phyloP scores from a whole-genome alignment of 92 coral and sea anemone genomes.

The Metridium senile region DNA sequence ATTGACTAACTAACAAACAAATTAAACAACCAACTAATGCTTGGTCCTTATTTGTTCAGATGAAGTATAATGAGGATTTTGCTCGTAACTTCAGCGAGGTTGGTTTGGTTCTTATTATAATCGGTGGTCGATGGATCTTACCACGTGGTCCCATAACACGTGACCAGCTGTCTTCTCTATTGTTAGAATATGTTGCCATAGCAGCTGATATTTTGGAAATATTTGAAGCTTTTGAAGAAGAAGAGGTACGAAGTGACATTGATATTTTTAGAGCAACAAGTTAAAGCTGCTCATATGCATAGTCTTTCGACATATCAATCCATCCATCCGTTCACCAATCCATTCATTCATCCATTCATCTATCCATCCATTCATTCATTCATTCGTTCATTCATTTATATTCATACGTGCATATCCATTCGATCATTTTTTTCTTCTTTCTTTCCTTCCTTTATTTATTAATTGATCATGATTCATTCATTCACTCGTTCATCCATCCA shows the following conservation, averaged over 20 bases:
- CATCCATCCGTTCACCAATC: too few species aligned
- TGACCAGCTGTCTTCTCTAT: constrained; percentile 85
- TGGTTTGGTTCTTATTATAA: constrained; percentile 78
- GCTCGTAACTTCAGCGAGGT: constrained; percentile 64
- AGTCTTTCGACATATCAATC: too few species aligned
- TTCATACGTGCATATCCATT: too few species aligned
- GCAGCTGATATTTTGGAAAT: constrained; percentile 91
- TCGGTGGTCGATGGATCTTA: constrained; percentile 87
- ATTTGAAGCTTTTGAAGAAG: constrained; percentile 77
- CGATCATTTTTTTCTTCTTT: too few species aligned
- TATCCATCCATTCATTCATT: background rate
- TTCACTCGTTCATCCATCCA: background rate
- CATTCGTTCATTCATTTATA: background rate
- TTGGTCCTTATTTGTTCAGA: too few species aligned
- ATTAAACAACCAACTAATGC: too few species aligned
- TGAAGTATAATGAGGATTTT: constrained; percentile 13
- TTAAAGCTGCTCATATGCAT: background rate
- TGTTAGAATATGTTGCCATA: constrained; percentile 88
- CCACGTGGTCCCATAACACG: constrained; percentile 93
- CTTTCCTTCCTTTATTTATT: background rate
- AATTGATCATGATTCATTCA: background rate
- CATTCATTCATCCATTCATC: background rate
- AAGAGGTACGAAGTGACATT: constrained; percentile 38
- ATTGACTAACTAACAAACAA: too few species aligned
- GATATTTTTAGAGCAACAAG: background rate